phyloP scores from a whole-genome alignment of 2,797 vertebrate species.

The Rallus crepitans region DNA sequence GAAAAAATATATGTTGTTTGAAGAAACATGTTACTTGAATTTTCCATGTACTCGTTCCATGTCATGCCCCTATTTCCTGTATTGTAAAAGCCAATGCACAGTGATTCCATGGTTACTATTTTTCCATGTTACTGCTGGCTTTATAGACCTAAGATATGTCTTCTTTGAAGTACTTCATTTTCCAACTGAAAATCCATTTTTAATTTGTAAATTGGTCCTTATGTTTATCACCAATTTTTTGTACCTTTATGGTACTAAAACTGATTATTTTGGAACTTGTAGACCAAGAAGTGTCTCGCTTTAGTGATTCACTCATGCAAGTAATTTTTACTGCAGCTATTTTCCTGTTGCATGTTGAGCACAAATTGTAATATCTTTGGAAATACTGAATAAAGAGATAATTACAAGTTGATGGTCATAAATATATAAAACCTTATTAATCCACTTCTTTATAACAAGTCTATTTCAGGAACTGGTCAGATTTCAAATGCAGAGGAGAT shows the following conservation, averaged over 20 bases:
- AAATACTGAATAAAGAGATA: background rate
- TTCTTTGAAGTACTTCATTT: background rate
- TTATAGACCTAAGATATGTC: background rate
- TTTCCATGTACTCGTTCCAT: background rate
- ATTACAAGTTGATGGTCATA: background rate
- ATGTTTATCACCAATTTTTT: background rate
- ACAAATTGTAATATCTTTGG: background rate
- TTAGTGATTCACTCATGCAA: background rate
- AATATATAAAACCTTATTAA: background rate
- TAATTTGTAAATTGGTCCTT: background rate
- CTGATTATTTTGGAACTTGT: background rate
- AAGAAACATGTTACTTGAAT: background rate
- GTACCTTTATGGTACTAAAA: background rate
- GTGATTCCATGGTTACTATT: background rate
- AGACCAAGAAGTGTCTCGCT: background rate
- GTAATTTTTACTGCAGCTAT: background rate
- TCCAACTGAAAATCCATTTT: background rate
- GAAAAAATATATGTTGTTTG: background rate
- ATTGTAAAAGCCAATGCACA: background rate
- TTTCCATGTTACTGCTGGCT: too few relatives aligned
- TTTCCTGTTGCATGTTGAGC: background rate
- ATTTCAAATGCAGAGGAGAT: background rate
- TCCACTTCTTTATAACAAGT: background rate
- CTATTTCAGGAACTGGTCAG: background rate
- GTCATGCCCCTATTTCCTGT: background rate